Conservation (phyloP, 1,140 invertebrate genomes). For the Cataglyphis hispanica region DNA sequence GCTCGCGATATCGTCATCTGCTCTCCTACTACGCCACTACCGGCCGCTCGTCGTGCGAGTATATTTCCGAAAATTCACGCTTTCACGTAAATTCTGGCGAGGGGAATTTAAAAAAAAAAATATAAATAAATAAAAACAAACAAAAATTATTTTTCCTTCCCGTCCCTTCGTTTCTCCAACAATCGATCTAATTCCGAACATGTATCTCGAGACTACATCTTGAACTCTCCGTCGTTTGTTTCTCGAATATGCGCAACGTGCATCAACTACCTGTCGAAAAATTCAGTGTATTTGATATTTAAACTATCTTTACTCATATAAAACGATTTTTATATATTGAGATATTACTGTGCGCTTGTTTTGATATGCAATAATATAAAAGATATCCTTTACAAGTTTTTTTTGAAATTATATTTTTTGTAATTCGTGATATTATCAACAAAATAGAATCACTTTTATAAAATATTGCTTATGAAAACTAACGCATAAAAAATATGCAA, state of each 20-base stretch:
- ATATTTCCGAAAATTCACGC: not conserved
- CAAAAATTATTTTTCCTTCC: not conserved
- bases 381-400: too few species aligned
- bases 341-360: not conserved
- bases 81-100: not conserved
- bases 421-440: too few species aligned
- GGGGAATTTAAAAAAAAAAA: not conserved
- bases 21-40: constrained; percentile 8
- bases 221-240: not conserved
- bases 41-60: not conserved
- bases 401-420: too few species aligned
- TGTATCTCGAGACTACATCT: not conserved
- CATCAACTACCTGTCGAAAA: too few species aligned
- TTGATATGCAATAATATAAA: not conserved
- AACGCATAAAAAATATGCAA: not conserved
- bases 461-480: not conserved
- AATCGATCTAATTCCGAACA: not conserved
- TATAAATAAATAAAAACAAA: not conserved
- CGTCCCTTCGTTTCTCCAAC: not conserved
- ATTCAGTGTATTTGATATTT: too few species aligned
- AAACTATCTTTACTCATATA: too few species aligned
- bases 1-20: constrained; percentile 68
- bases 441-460: too few species aligned
- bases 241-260: not conserved
- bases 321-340: not conserved